Percentiles rank a stretch among this genome's conserved stretches.
Conservation (phyloP, 2,113 vertebrate genomes). For the Leuciscus idus region DNA sequence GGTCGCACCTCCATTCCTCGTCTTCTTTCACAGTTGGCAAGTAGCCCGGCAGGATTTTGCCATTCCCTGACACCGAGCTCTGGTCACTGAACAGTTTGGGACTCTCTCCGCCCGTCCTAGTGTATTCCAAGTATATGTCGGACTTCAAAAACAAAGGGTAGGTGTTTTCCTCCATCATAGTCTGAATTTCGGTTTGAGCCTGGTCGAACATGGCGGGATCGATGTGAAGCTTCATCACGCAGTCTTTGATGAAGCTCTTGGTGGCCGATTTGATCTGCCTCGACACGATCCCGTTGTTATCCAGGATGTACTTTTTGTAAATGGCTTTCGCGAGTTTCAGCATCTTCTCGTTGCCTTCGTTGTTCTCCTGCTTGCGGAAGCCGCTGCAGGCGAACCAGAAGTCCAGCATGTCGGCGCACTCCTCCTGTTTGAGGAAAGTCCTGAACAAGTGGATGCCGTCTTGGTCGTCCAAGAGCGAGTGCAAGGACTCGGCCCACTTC, state of each 20-base stretch:
- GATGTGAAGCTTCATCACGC: constrained; percentile 87
- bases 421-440: constrained; percentile 93
- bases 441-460: constrained; percentile 95
- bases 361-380: constrained; percentile 90
- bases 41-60: constrained; percentile 83
- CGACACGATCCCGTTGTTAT: constrained; percentile 90
- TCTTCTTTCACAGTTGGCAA: constrained; percentile 90
- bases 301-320: constrained; percentile 94
- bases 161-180: constrained; percentile 93
- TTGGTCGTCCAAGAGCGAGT: constrained; percentile 95
- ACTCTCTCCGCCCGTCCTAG: constrained; percentile 90
- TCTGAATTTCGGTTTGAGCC: constrained; percentile 95
- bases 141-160: constrained; percentile 97
- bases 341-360: constrained; percentile 86
- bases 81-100: constrained; percentile 88
- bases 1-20: constrained; percentile 90
- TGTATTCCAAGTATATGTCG: constrained; percentile 95
- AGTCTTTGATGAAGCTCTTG: constrained; percentile 96
- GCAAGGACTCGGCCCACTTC: constrained; percentile 95
- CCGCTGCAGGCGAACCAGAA: constrained; percentile 99
- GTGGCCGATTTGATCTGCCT: constrained; percentile 94
- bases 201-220: constrained; percentile 98
- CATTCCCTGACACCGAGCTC: constrained; percentile 84
- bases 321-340: constrained; percentile 93
- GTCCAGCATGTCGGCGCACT: constrained; percentile 91